phyloP scores from a whole-genome alignment of 2,888 invertebrate species.

The Dromius quadrimaculatus region DNA sequence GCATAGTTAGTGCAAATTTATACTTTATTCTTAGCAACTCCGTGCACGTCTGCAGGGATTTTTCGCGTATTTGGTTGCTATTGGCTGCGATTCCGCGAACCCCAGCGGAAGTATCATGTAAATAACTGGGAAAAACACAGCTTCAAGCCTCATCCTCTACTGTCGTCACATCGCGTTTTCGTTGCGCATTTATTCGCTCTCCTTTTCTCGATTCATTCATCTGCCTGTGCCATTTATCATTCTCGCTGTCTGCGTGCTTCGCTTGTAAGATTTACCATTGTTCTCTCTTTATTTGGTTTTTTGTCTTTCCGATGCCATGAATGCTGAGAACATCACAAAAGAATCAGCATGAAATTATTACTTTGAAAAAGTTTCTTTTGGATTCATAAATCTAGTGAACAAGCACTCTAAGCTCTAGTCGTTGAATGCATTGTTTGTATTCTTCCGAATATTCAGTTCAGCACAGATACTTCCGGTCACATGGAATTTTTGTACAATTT shows the following conservation, averaged over 20 bases:
- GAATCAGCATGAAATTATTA: neutral
- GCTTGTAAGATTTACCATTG: constrained; percentile 33
- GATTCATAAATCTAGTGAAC: constrained; percentile 17
- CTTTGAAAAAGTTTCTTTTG: constrained; percentile 8
- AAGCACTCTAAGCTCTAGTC: too few relatives aligned
- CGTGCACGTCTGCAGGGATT: too few relatives aligned
- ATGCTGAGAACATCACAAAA: constrained; percentile 18
- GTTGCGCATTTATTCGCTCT: constrained; percentile 14
- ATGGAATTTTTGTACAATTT: too few relatives aligned
- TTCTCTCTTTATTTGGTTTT: constrained; percentile 33
- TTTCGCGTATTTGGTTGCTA: neutral
- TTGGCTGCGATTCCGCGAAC: constrained; percentile 8
- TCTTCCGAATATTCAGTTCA: too few relatives aligned
- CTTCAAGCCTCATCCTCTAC: neutral
- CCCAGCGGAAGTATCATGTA: constrained; percentile 37
- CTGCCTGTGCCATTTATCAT: constrained; percentile 43
- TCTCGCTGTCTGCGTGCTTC: constrained; percentile 44
- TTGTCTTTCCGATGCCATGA: constrained; percentile 25
- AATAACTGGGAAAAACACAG: constrained; percentile 18
- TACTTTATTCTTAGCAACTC: too few relatives aligned
- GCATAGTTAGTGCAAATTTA: too few relatives aligned
- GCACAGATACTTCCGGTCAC: too few relatives aligned
- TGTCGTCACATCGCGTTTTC: neutral
- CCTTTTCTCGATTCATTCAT: constrained; percentile 33
- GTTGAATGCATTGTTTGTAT: too few relatives aligned